Base-by-base conservation (phyloP, 2,113 vertebrate genomes). In the Mohoua ochrocephala region DNA sequence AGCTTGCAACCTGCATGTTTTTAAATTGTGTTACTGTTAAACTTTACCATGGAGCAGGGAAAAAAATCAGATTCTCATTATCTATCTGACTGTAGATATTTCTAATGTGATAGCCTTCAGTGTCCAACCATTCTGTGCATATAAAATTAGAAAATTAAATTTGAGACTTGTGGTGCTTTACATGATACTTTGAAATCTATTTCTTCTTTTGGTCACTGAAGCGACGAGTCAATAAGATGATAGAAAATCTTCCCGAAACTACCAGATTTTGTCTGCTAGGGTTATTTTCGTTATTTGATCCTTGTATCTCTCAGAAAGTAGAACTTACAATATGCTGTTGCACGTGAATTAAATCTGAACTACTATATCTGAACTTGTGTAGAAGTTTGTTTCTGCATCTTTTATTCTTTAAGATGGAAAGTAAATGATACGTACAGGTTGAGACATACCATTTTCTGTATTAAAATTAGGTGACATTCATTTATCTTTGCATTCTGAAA, bases 341-440 rank as follows among this genome's bases (percentile, higher is more conserved):
- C 31, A 57, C 45, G 26, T 63, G 22, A 81, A 26, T 60, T 53
- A 4, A 13, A 37, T 47, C 57, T 89, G 35, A 89, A 47, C n/a
- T 77, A 39, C 23, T 49, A 0, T 31, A 80, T 57, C 27, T 30
- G 18, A 49, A 56, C 4, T 7, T 86, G 8, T 23, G 6, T 61
- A 44, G 44, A 81, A 53, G 28, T 8, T 27, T 27, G 20, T 52
- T 95, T 67, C 26, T 79, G 10, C 2, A 26, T 71, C 17, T 79
- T 44, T 75, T 75, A 44, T 64, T 79, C 30, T 60, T 75, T 52
- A 64, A 52, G 11, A 30, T 39, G 7, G 33, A 35, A 92, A 69
- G 17, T 26, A 50, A 60, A 30, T n/a, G 0, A 3, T 67, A 39
- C 2, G 3, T 50, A 27, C 21, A 24, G 6, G 7, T 63, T 42